phyloP scores from a whole-genome alignment of 2,113 vertebrate genomes.

The Irena cyanogastra region DNA sequence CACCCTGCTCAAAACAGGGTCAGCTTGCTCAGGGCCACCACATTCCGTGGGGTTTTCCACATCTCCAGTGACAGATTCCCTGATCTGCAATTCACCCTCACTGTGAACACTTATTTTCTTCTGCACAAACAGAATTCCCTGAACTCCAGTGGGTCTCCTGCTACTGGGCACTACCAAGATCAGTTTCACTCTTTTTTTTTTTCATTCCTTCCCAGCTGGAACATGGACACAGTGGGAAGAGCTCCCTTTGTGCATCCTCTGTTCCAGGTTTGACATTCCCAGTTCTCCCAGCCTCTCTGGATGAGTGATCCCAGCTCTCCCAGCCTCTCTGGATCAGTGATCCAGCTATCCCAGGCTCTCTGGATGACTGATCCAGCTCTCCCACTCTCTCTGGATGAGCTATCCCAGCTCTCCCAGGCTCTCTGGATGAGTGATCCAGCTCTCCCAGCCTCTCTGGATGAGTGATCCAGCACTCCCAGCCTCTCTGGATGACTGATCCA shows the following conservation, averaged over 20 bases:
- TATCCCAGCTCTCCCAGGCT: too few relatives aligned
- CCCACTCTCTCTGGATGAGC: neutral
- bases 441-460: too few relatives aligned
- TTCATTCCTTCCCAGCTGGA: neutral
- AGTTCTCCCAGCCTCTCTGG: neutral
- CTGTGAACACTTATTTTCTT: neutral
- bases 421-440: too few relatives aligned
- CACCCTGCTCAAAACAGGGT: neutral
- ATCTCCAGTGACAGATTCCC: neutral
- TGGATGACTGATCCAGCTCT: neutral
- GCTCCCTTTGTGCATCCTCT: neutral
- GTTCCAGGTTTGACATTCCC: neutral
- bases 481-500: too few relatives aligned
- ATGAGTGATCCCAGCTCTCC: neutral
- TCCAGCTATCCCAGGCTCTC: neutral
- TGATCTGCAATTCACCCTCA: too few relatives aligned
- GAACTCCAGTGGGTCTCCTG: neutral
- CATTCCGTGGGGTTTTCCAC: accelerated
- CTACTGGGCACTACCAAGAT: neutral
- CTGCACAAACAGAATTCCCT: neutral
- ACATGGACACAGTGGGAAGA: neutral
- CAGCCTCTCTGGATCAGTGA: neutral
- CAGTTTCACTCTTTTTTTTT: neutral
- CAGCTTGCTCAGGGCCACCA: neutral
- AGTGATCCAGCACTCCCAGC: too few relatives aligned